Conservation (phyloP, 2,888 invertebrate species). For the Shargacucullia verbasci region DNA sequence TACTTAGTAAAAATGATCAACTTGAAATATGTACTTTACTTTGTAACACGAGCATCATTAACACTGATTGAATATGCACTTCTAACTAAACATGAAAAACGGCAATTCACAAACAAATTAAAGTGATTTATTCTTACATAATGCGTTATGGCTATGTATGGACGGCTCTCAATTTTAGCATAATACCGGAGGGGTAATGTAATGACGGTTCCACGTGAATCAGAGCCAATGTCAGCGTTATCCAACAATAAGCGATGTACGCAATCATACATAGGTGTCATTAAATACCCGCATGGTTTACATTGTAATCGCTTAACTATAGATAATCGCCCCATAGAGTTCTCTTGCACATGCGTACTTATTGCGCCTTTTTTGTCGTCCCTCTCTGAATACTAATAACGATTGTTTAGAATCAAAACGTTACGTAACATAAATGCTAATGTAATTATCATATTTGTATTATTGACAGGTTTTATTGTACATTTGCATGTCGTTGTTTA, state of each 20-base stretch:
- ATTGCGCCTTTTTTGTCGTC: slow-evolving; percentile 59
- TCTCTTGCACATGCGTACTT: slow-evolving; percentile 57
- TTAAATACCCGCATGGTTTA: slow-evolving; percentile 73
- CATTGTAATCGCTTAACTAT: slow-evolving; percentile 66
- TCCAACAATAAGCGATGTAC: slow-evolving; percentile 62
- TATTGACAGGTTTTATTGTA: slow-evolving; percentile 22
- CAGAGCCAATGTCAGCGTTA: slow-evolving; percentile 60
- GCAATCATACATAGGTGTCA: slow-evolving; percentile 66
- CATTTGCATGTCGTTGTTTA: slow-evolving; percentile 14
- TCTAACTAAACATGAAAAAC: slow-evolving; percentile 18
- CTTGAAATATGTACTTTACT: too few relatives aligned
- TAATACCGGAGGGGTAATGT: slow-evolving; percentile 49
- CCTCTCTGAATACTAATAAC: slow-evolving; percentile 57
- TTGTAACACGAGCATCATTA: background rate
- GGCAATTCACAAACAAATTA: slow-evolving; percentile 34
- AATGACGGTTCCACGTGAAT: slow-evolving; percentile 56
- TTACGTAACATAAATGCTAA: slow-evolving; percentile 57
- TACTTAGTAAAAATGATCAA: background rate
- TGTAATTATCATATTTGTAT: slow-evolving; percentile 41
- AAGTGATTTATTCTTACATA: slow-evolving; percentile 46
- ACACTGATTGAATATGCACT: slow-evolving; percentile 8
- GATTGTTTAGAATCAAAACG: slow-evolving; percentile 52
- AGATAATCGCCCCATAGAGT: slow-evolving; percentile 62
- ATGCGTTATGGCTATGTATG: slow-evolving; percentile 31
- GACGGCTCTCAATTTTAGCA: slow-evolving; percentile 42